These are phyloP conservation scores for Choreutis nemorana DNA, from an alignment of 2,888 invertebrate genomes.

Conservation along the genomic window DNA sequence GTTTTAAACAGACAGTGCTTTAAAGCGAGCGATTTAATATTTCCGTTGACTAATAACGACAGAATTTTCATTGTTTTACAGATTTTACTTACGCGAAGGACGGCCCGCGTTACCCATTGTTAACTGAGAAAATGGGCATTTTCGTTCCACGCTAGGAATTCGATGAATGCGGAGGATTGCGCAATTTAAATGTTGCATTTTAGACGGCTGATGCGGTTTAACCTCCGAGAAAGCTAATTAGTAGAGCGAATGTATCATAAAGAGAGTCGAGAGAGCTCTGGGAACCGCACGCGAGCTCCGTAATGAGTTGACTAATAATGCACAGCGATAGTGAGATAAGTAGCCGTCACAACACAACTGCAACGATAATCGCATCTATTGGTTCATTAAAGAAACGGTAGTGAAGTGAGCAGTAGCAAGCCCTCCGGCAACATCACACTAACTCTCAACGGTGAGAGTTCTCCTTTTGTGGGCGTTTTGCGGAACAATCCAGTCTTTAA, in stretches of 20 bases:
- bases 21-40: slow-evolving; percentile 17
- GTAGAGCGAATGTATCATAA: slow-evolving; percentile 23
- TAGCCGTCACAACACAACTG: slow-evolving; percentile 53
- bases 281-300: slow-evolving; percentile 20
- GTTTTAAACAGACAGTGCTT: slow-evolving; percentile 11
- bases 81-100: slow-evolving; percentile 20
- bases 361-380: slow-evolving; percentile 55
- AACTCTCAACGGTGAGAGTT: slow-evolving; percentile 21
- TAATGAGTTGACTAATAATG: slow-evolving; percentile 37
- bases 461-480: slow-evolving; percentile 24
- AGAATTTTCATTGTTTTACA: slow-evolving; percentile 22
- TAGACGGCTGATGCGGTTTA: slow-evolving; percentile 23
- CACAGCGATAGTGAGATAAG: slow-evolving; percentile 38
- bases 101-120: slow-evolving; percentile 32
- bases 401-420: slow-evolving; percentile 39
- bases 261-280: slow-evolving; percentile 22
- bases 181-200: slow-evolving; percentile 26
- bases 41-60: too few species aligned
- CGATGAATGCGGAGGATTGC: slow-evolving; percentile 27
- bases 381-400: too few species aligned
- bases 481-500: slow-evolving; percentile 33
- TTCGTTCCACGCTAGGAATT: slow-evolving; percentile 28
- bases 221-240: slow-evolving; percentile 41
- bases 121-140: slow-evolving; percentile 28
- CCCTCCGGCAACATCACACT: slow-evolving; percentile 22